phyloP scores from a whole-genome alignment of 2,888 invertebrate genomes.

The Chrysotoxum bicinctum region DNA sequence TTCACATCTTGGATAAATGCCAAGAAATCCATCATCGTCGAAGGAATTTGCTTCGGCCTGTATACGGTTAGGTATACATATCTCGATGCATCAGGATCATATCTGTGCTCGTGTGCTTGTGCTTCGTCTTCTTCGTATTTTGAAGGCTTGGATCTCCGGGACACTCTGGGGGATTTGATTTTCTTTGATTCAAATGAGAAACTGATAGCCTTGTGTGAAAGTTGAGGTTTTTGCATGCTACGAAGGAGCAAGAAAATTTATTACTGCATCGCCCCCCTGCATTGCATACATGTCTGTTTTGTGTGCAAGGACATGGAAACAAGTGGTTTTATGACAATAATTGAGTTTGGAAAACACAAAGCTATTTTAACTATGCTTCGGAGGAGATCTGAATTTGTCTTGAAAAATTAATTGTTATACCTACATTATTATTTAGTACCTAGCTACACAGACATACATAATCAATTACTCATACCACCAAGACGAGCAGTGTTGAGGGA shows the following conservation, averaged over 20 bases:
- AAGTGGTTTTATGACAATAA: conserved; percentile 50
- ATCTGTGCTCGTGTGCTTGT: neutral
- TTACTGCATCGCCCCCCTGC: too few relatives aligned
- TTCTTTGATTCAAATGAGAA: conserved; percentile 59
- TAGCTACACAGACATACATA: neutral
- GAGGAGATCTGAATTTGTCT: neutral
- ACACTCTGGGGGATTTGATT: conserved; percentile 57
- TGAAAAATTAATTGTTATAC: neutral
- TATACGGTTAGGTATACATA: neutral
- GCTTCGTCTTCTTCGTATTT: conserved; percentile 23
- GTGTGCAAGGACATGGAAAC: conserved; percentile 18
- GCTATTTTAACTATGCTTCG: neutral
- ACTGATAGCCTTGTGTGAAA: conserved; percentile 63
- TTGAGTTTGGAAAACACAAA: conserved; percentile 36
- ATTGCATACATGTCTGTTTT: neutral
- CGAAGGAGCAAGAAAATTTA: conserved; percentile 28
- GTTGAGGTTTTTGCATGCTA: conserved; percentile 32
- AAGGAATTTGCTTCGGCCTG: conserved; percentile 28
- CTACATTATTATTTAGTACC: neutral
- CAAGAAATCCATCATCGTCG: conserved; percentile 63
- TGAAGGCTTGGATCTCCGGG: conserved; percentile 32
- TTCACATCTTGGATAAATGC: conserved; percentile 57
- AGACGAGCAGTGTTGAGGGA: neutral
- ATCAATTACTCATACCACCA: neutral
- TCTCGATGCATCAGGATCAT: neutral